A percentile compares a stretch with the other conserved stretches of the same genome.
phyloP scores from a whole-genome alignment of 2,113 vertebrate species.

The Stegostoma tigrinum region DNA sequence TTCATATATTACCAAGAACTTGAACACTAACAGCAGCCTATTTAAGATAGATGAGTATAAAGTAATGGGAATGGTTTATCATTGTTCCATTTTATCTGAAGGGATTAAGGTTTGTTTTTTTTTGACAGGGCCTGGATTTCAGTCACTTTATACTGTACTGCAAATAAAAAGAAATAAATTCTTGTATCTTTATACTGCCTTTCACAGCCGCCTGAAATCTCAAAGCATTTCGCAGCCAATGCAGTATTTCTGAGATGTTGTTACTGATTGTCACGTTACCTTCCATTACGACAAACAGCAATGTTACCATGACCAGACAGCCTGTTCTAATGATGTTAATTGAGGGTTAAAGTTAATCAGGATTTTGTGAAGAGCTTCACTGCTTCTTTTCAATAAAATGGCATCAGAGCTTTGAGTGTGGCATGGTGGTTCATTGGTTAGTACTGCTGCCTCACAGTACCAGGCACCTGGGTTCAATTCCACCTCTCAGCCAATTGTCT shows the following conservation, averaged over 20 bases:
- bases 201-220: neutral
- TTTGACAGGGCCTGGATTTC: neutral
- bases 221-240: neutral
- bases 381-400: neutral
- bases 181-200: neutral
- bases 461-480: too few species aligned
- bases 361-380: neutral
- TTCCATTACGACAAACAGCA: neutral
- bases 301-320: neutral
- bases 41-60: neutral
- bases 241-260: neutral
- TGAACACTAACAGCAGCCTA: neutral
- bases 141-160: neutral
- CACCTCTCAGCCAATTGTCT: too few species aligned
- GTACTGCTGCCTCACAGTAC: too few species aligned
- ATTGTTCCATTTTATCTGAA: neutral
- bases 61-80: neutral
- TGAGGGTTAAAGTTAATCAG: neutral
- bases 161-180: neutral
- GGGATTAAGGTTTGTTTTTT: neutral
- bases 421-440: too few species aligned
- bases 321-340: neutral
- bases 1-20: neutral
- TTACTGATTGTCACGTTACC: neutral
- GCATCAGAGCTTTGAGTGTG: too few species aligned